phyloP scores from a whole-genome alignment of 2,888 invertebrate genomes.

The Galerucella calmariensis region DNA sequence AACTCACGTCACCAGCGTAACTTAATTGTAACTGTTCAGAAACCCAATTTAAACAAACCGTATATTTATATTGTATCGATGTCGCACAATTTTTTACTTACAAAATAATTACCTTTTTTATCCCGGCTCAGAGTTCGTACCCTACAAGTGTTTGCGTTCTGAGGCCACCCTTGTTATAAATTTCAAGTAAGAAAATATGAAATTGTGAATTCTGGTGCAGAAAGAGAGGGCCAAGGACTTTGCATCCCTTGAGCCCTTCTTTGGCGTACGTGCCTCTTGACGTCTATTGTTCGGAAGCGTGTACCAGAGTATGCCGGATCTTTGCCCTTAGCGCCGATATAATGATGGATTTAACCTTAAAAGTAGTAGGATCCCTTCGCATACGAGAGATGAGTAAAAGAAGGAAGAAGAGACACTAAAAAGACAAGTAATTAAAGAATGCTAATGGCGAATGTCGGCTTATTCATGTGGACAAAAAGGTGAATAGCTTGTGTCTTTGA shows the following conservation, averaged over 20 bases:
- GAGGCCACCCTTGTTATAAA: conserved; percentile 47
- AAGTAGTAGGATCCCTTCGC: conserved; percentile 40
- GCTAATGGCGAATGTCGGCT: conserved; percentile 39
- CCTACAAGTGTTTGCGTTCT: conserved; percentile 42
- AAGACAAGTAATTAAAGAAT: conserved; percentile 43
- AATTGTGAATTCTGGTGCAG: conserved; percentile 43
- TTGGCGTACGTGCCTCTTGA: conserved; percentile 64
- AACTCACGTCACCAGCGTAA: background rate
- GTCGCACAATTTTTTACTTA: conserved; percentile 19
- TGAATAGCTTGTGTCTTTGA: conserved; percentile 26
- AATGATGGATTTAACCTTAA: conserved; percentile 64
- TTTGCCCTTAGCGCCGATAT: conserved; percentile 64
- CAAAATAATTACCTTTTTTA: conserved; percentile 35
- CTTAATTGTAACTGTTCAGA: background rate
- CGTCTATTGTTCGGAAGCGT: conserved; percentile 65
- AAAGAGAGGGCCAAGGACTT: conserved; percentile 32
- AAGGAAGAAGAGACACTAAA: conserved; percentile 35
- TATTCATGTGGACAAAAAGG: conserved; percentile 14
- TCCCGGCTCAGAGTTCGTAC: conserved; percentile 22
- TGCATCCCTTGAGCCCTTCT: conserved; percentile 54
- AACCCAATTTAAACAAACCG: conserved; percentile 5
- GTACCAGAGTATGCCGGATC: conserved; percentile 62
- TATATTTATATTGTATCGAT: conserved; percentile 18
- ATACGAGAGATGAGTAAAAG: conserved; percentile 31
- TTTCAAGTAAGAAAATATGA: conserved; percentile 47